These are phyloP conservation scores for Mionectes olivaceus DNA, from an alignment of 2,797 vertebrate species.

Conservation along the genomic window DNA sequence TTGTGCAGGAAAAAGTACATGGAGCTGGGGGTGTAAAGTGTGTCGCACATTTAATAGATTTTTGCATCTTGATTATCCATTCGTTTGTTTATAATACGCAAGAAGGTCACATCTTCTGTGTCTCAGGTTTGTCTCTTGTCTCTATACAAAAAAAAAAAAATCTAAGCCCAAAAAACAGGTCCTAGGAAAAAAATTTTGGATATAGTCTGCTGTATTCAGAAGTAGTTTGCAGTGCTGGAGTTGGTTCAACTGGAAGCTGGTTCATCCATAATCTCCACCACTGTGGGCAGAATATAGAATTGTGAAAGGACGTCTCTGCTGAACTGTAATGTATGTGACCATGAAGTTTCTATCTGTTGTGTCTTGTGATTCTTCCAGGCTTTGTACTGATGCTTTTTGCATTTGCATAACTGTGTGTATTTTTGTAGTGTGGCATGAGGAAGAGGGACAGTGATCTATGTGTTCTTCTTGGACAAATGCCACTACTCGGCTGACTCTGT, in stretches of 20 bases:
- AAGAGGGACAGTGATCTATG: neutral
- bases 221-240: neutral
- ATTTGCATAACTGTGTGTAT: neutral
- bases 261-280: neutral
- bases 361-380: slow-evolving; percentile 2
- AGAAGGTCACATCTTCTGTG: neutral
- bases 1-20: neutral
- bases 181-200: neutral
- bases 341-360: neutral
- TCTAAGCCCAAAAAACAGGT: neutral
- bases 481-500: neutral
- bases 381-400: neutral
- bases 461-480: neutral
- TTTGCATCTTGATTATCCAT: neutral
- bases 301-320: neutral
- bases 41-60: neutral
- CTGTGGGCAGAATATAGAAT: neutral
- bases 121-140: neutral
- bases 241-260: neutral
- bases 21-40: neutral
- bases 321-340: neutral
- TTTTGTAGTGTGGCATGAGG: neutral
- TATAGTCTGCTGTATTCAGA: neutral
- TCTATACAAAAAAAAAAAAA: neutral
- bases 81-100: neutral